A percentile compares a stretch with the other conserved stretches of the same genome.
Conservation (phyloP, 2,113 vertebrate genomes). For the Vulpes vulpes region DNA sequence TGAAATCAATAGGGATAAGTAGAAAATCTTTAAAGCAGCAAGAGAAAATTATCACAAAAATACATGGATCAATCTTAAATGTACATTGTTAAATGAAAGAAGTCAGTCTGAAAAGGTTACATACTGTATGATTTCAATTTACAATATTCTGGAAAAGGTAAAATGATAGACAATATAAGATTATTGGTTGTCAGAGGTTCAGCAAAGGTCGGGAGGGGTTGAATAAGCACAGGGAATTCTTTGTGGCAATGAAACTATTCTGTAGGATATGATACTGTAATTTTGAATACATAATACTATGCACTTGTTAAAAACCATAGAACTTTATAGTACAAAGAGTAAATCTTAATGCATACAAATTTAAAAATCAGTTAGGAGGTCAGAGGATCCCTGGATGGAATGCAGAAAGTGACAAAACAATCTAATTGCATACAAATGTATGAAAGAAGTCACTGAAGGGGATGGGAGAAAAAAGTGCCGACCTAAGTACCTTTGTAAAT, state of each 20-base stretch:
- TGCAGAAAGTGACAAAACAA: background rate
- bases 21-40: background rate
- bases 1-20: background rate
- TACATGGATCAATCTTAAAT: background rate
- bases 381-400: background rate
- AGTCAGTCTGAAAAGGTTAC: background rate
- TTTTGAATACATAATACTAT: background rate
- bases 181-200: background rate
- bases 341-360: background rate
- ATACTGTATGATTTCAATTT: background rate
- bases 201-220: background rate
- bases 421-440: background rate
- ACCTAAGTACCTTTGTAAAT: background rate
- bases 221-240: background rate
- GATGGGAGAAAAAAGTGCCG: background rate
- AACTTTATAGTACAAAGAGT: background rate
- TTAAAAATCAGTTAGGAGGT: background rate
- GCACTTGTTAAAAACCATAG: background rate
- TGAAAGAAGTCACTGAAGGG: background rate
- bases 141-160: background rate
- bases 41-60: background rate
- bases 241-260: background rate
- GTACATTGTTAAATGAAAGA: background rate
- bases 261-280: background rate
- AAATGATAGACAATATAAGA: background rate